Evolutionary conservation across 1,140 invertebrate genomes (phyloP).

Genomic region (Caerostris extrusa): DNA sequence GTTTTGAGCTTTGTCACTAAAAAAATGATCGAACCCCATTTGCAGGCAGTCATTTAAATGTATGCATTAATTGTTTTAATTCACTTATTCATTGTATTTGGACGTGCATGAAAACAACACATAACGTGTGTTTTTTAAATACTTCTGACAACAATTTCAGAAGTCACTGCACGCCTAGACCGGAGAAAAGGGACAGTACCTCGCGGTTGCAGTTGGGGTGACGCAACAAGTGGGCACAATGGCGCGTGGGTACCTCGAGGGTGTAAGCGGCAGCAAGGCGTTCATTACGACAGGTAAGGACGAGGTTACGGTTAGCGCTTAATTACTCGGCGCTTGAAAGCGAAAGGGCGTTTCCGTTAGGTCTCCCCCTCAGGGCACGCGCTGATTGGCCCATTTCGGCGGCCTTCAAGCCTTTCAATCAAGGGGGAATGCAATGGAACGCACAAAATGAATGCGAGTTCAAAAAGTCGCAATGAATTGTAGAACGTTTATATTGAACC

Average conservation of each 20-base stretch:
- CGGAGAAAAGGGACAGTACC: too few relatives aligned
- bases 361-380: background rate
- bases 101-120: too few relatives aligned
- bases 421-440: background rate
- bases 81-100: too few relatives aligned
- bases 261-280: background rate
- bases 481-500: too few relatives aligned
- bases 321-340: background rate
- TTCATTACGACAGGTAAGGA: background rate
- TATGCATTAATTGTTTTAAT: too few relatives aligned
- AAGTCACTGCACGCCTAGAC: too few relatives aligned
- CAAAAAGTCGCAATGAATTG: too few relatives aligned
- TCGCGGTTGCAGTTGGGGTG: background rate
- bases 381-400: background rate
- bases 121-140: too few relatives aligned
- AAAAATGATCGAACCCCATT: too few relatives aligned
- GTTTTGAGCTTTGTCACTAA: too few relatives aligned
- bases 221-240: background rate
- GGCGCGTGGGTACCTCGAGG: slow-evolving; percentile 15
- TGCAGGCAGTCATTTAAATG: too few relatives aligned
- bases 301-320: background rate
- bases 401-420: background rate
- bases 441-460: background rate
- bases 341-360: slow-evolving; percentile 7
- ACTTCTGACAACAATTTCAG: too few relatives aligned